Base-by-base conservation (phyloP, 2,888 invertebrate genomes). In the Drosophila vallismaia region DNA sequence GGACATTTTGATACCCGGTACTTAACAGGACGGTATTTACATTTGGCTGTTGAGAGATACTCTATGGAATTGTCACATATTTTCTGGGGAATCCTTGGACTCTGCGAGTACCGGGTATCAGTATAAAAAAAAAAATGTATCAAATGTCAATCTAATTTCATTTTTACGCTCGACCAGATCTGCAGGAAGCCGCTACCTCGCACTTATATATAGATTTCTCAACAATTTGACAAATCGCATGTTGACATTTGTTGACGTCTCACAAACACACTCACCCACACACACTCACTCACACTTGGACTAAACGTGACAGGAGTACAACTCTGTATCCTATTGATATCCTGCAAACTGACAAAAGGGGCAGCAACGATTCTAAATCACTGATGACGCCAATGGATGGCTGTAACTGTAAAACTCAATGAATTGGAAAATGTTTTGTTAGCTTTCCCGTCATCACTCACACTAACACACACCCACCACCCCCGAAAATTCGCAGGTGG, bases 381-480 rank as follows among this genome's bases (percentile, higher is more conserved):
- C 50, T 70, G 69, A 64, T 59, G 79, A 64, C 75, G 75, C 59
- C 70, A 70, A 53, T 71, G 76, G 69, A 55, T 69, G 78, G 84
- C 78, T 42, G 40, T 42, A 76, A 78, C 81, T 84, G 81, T 79
- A 84, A 81, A 83, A 85, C 89, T 88, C 89, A 89, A 87, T 89
- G 89, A 88, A 88, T 87, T 77, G 88, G 85, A 88, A 88, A 88
- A 88, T 88, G 83, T 85, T 84, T 82, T 85, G 74, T 78, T 86
- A 76, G 88, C 80, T 86, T 50, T 74, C 76, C 73, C 75, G 49
- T 62, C 83, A 87, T 87, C 77, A 79, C 75, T 82, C 82, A 86
- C 71, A 55, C 71, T 71, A 77, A 75, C 76, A 58, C 49, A 45
- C 28, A 48, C 44, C 57, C 58, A 75, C 59, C 69, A n/a, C n/a